Base-by-base conservation (phyloP, 2,113 vertebrate species). In the Sclerurus mexicanus region DNA sequence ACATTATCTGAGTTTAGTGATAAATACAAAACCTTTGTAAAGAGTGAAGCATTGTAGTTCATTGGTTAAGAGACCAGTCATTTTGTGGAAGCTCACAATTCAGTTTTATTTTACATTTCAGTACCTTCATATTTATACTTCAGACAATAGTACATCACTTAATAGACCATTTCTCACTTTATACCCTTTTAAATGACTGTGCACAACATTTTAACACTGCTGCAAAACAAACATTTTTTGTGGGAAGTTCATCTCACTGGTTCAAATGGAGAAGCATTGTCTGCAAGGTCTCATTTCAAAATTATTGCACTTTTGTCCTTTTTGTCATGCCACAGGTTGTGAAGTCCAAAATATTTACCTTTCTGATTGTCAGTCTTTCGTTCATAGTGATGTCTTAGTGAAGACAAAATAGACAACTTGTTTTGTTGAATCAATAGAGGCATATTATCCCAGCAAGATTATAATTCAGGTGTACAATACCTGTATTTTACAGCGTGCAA, bases 361-460 rank as follows among this genome's bases (percentile, higher is more conserved):
- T 96, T 93, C 63, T 94, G 97, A 97, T 96, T 97, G 98, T 97
- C 97, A 96, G 78, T 75, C 94, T 97, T 94, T 81, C 96, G 95
- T 96, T 97, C 94, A 76, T 35, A 95, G 92, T 55, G 83, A 97
- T 90, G 95, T 94, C 37, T 88, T 86, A 95, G 93, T 58, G 95
- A 96, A 97, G 97, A 97, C 95, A 97, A 97, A 97, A 97, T 90
- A 98, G 98, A 97, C 97, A 98, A 97, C 93, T 97, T 96, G 87
- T 97, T 97, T 91, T 97, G 97, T 97, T 96, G 98, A 98, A 97
- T 98, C 97, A 98, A 97, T 98, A 96, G 96, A 95, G 74, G 91
- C 63, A 24, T 72, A 98, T 98, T 98, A 98, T 98, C 98, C 97
- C 98, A 98, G 98, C 97, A 96, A 98, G 98, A 91, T 97, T 97